Evolutionary conservation across 2,888 invertebrate genomes (phyloP).

Genomic region (Watsonalla cultraria): DNA sequence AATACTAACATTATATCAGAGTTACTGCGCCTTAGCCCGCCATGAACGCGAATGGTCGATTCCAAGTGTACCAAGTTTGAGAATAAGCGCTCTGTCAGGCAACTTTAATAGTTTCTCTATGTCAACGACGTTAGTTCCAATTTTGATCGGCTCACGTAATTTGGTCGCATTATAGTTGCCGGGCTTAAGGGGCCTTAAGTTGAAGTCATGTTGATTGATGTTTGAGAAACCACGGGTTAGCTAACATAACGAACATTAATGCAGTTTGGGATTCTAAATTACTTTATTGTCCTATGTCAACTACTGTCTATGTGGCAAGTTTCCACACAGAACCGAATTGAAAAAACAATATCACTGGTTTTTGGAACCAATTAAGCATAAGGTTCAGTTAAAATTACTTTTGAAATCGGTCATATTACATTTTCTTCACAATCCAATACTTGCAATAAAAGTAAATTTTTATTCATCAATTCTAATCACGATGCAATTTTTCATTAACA

Average conservation of each 20-base stretch:
- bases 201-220: not conserved
- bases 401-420: no score
- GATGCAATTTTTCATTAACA: not conserved
- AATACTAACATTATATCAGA: conserved; percentile 1
- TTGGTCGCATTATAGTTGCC: not conserved
- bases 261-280: no score
- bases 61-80: not conserved
- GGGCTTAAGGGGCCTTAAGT: not conserved
- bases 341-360: no score
- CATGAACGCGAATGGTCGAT: not conserved
- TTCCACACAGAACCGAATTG: no score
- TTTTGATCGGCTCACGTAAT: not conserved
- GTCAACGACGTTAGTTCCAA: not conserved
- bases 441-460: not conserved
- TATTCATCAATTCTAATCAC: not conserved
- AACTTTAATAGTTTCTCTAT: not conserved
- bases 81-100: not conserved
- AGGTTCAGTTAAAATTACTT: no score
- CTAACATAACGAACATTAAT: not conserved
- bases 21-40: not conserved
- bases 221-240: not conserved
- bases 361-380: no score
- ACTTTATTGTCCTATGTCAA: no score
- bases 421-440: no score
- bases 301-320: no score